Base-by-base conservation (phyloP, 2,113 vertebrate genomes). In the Dicrurus megarhynchus region DNA sequence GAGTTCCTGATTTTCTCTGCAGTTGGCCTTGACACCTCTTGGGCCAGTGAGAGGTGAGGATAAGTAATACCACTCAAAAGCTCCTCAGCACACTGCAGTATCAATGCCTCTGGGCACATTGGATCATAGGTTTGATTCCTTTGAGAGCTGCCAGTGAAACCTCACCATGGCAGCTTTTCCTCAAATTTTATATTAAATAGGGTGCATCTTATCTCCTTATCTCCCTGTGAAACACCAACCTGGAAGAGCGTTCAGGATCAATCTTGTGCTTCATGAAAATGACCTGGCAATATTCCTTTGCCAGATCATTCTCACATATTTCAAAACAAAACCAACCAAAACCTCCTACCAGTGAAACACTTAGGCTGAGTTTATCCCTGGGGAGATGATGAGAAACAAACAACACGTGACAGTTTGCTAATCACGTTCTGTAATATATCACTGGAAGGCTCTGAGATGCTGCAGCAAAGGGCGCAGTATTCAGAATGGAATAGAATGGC, bases 311-410 rank as follows among this genome's bases (percentile, higher is more conserved):
- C 80, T 86, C 63, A 59, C 6, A 1, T 44, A 67, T 90, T 89
- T 91, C 91, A 90, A 96, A 95, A 86, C 60, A 74, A 75, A 93
- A 42, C 67, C 2, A 9, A 90, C 50, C 28, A 33, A 50, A 52
- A 89, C 22, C 61, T 83, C 87, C 55, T 50, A 82, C 57, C 50
- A 16, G 44, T 33, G 84, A 61, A 93, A 73, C 46, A 16, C 57
- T 84, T 13, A 5, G 56, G 9, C 53, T 64, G 84, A 79, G 83
- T 89, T 97, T 95, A 96, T 90, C 95, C 90, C 95, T 16, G 44
- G 52, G 85, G 90, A 94, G 79, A 67, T 47, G 64, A 55, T 84
- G 95, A 81, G 83, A 94, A 95, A 78, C 90, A 95, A 96, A 80
- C 53, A 91, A 7, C 90, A 95, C 5, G 14, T 93, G 55, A 68